A percentile compares a stretch with the other conserved stretches of the same genome.
phyloP scores from a whole-genome alignment of 2,797 vertebrate species.

The Phalloptychus januarius region DNA sequence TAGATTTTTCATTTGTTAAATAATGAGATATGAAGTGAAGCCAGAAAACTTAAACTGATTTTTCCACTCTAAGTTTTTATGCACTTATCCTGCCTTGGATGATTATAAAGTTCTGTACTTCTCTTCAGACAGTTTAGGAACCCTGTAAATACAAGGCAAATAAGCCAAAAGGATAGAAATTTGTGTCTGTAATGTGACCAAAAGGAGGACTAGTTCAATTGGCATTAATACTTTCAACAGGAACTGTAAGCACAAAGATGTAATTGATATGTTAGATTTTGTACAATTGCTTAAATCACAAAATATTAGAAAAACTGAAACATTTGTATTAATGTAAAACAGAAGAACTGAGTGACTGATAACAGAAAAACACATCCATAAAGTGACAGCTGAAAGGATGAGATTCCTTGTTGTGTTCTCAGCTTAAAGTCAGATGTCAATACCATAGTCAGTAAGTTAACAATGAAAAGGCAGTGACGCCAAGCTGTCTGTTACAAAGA shows the following conservation, averaged over 20 bases:
- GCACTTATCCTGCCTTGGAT: background rate
- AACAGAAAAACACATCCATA: background rate
- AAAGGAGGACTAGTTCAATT: background rate
- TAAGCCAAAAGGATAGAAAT: background rate
- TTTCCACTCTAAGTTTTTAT: background rate
- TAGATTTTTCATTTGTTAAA: background rate
- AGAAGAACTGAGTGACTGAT: background rate
- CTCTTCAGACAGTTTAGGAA: background rate
- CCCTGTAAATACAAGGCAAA: background rate
- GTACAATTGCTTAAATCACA: background rate
- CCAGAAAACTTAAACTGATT: background rate
- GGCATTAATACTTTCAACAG: background rate
- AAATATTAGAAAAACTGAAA: background rate
- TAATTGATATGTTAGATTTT: background rate
- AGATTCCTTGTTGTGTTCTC: slow-evolving; percentile 16
- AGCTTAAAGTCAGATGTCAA: background rate
- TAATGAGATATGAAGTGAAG: background rate
- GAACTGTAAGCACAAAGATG: background rate
- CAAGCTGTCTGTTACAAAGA: slow-evolving; percentile 5
- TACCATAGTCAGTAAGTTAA: background rate
- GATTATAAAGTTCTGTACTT: background rate
- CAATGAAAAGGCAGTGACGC: slow-evolving; percentile 15
- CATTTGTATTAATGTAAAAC: background rate
- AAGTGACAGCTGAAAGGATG: background rate
- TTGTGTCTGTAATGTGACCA: background rate